Evolutionary conservation across 2,797 vertebrate species (phyloP), one percentile per base, ranked within the genome.

Genomic region (Myotis vivesi): DNA sequence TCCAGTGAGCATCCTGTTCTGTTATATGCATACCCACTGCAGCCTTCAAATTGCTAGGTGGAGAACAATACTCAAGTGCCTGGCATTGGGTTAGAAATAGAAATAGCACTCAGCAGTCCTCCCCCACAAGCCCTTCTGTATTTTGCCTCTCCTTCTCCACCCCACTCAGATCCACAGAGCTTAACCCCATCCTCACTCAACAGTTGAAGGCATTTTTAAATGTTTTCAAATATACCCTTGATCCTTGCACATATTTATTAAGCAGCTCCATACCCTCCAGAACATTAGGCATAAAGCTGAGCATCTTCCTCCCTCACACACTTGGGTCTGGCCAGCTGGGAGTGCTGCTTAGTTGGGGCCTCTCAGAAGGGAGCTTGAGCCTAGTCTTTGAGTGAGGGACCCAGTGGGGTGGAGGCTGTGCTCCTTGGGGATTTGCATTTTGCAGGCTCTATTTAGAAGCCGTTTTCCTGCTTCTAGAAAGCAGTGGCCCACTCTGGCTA

Each of bases 1-100:
- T 89, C 83, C 84, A 17, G 73, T 85, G 84, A 93, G 77, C 87
- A 83, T 92, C 92, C 96, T 94, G 94, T 83, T 84, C 89, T 92
- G 91, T 87, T 64, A 73, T 9, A 16, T 3, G 81, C 92, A 41
- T 64, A 69, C 55, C 55, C 81, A 36, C 28, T 10, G 20, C 83
- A 1, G 1, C 83, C 73, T 83, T 94, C 79, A 86, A 94, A 95
- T 95, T 94, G 87, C 91, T 83, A 73, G 81, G 80, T 51, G 80
- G 89, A 93, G 64, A 19, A 38, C 36, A 44, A 11, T 44, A 44
- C 62, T 68, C 87, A 30, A 64, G 62, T 46, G 55, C 79, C 94
- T 92, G 90, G 57, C 11, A 1, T 8, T 62, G 73, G 73, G 51
- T 93, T 94, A 89, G 94, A 95, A 94, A 94, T 33, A 95, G 94